These are phyloP conservation scores for Agrypnus murinus DNA, from an alignment of 2,888 invertebrate species.

Conservation along the genomic window DNA sequence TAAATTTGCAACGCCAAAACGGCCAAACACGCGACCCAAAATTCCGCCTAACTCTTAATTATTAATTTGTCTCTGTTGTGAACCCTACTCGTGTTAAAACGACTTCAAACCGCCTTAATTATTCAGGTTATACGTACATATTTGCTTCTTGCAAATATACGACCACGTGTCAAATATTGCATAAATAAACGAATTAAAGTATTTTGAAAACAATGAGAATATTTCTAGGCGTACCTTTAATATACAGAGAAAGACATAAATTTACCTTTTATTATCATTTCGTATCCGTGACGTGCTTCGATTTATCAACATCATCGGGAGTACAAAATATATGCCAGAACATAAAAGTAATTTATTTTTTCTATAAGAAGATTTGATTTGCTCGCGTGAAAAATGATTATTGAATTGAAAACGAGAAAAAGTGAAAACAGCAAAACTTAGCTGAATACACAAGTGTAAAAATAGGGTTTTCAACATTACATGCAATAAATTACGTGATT, in stretches of 20 bases:
- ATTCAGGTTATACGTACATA: slow-evolving; percentile 38
- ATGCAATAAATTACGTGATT: too few species aligned
- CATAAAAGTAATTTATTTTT: too few species aligned
- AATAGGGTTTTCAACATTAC: too few species aligned
- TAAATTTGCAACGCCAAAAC: slow-evolving; percentile 26
- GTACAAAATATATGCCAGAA: slow-evolving; percentile 24
- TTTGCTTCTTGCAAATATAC: slow-evolving; percentile 30
- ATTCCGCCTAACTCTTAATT: slow-evolving; percentile 12
- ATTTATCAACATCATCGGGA: slow-evolving; percentile 37
- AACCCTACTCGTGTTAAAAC: slow-evolving; percentile 17
- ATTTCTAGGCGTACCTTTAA: too few species aligned
- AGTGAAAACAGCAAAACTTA: too few species aligned
- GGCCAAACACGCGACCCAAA: slow-evolving; percentile 15
- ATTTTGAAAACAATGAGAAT: slow-evolving; percentile 26
- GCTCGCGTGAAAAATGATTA: too few species aligned
- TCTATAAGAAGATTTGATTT: too few species aligned
- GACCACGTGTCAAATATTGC: slow-evolving; percentile 27
- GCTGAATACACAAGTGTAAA: too few species aligned
- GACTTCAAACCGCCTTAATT: slow-evolving; percentile 25
- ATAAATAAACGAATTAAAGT: slow-evolving; percentile 34
- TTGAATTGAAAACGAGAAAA: too few species aligned
- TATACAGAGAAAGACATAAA: slow-evolving; percentile 33
- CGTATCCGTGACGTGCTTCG: slow-evolving; percentile 22
- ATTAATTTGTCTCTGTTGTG: slow-evolving; percentile 25
- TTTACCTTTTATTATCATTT: slow-evolving; percentile 36